Percentiles rank a stretch among this genome's conserved stretches.
Evolutionary conservation across 1,140 invertebrate genomes (phyloP).

Genomic region (Heliconius eleuchia): DNA sequence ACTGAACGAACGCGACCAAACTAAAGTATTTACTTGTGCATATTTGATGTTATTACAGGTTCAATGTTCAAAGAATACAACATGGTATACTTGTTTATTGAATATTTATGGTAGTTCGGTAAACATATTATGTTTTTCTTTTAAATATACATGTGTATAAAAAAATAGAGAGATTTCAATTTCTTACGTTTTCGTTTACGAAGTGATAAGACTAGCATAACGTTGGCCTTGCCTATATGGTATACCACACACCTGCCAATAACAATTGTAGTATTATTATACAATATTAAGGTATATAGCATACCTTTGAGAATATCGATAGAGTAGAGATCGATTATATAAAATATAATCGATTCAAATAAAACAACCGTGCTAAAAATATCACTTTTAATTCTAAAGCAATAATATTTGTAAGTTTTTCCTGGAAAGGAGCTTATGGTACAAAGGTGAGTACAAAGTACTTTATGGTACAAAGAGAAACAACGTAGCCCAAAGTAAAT

Average conservation of each 20-base stretch:
- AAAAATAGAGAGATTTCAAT: not conserved
- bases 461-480: too few relatives aligned
- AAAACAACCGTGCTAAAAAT: too few relatives aligned
- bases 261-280: not conserved
- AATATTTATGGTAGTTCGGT: not conserved
- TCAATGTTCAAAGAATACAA: not conserved
- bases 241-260: conserved; percentile 3
- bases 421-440: too few relatives aligned
- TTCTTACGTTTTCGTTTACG: not conserved
- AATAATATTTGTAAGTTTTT: too few relatives aligned
- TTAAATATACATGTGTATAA: not conserved
- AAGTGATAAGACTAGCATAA: not conserved
- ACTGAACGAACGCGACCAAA: not conserved
- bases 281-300: not conserved
- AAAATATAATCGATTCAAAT: too few relatives aligned
- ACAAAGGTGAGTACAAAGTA: too few relatives aligned
- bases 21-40: not conserved
- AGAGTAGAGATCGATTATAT: too few relatives aligned
- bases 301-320: not conserved
- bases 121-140: not conserved
- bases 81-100: not conserved
- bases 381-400: too few relatives aligned
- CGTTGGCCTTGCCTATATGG: not conserved
- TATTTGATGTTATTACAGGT: not conserved
- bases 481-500: too few relatives aligned